phyloP scores from a whole-genome alignment of 2,888 invertebrate species.

The Dynastes maya region DNA sequence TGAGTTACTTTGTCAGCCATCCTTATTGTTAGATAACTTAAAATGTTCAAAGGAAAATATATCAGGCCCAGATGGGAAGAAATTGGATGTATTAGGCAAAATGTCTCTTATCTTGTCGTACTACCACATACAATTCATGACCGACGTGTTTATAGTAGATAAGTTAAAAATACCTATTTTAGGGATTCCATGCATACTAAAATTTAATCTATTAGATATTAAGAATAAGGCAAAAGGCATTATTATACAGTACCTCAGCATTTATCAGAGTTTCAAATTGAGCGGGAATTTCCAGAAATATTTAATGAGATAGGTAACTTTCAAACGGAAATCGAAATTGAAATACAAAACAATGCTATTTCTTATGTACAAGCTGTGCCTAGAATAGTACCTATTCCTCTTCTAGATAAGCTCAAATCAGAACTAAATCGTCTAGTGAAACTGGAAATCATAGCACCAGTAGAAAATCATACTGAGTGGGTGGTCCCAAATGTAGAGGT shows the following conservation, averaged over 20 bases:
- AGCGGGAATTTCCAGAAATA: not conserved
- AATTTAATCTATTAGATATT: too few species aligned
- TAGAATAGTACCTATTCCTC: not conserved
- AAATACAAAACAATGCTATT: not conserved
- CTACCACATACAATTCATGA: too few species aligned
- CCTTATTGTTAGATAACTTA: not conserved
- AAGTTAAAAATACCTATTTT: too few species aligned
- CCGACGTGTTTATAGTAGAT: too few species aligned
- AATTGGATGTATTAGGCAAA: too few species aligned
- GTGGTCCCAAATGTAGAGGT: not conserved
- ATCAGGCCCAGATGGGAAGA: too few species aligned
- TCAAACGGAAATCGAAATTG: not conserved
- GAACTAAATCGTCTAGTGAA: not conserved
- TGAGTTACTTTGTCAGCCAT: not conserved
- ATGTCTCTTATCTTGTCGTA: too few species aligned
- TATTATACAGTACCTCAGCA: too few species aligned
- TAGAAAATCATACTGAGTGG: not conserved
- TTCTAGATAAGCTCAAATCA: not conserved
- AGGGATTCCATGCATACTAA: too few species aligned
- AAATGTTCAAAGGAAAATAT: too few species aligned
- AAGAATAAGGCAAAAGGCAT: too few species aligned
- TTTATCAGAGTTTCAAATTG: too few species aligned
- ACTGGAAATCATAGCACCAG: not conserved
- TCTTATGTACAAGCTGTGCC: not conserved
- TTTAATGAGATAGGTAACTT: not conserved